phyloP scores from a whole-genome alignment of 2,888 invertebrate genomes.

The Megamerina dolium region DNA sequence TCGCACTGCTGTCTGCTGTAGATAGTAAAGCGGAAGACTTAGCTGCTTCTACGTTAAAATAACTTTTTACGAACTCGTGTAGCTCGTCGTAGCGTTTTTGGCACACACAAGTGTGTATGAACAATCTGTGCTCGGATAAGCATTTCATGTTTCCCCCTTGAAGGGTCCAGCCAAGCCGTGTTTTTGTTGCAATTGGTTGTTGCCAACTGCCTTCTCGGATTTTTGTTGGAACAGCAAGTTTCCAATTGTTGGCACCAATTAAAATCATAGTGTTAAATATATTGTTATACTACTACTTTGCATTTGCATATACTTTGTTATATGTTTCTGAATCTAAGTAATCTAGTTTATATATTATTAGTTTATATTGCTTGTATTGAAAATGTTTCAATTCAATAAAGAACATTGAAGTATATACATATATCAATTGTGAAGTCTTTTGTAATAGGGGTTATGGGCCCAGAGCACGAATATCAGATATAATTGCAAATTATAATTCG shows the following conservation, averaged over 20 bases:
- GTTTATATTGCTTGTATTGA: no score
- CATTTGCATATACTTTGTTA: no score
- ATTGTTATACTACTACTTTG: no score
- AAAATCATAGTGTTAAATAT: no score
- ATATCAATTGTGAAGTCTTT: no score
- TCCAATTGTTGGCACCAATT: constrained; percentile 11
- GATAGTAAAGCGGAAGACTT: constrained; percentile 5
- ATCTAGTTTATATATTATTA: no score
- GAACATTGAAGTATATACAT: no score
- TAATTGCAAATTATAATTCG: no score
- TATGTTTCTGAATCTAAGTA: no score
- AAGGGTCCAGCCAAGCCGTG: constrained; percentile 13
- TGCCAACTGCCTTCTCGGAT: constrained; percentile 8
- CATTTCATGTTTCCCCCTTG: neutral
- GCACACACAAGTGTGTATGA: constrained; percentile 11
- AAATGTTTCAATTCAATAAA: no score
- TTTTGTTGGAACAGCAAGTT: constrained; percentile 10
- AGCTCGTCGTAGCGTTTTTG: constrained; percentile 6
- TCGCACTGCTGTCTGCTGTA: constrained; percentile 10
- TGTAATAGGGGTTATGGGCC: no score
- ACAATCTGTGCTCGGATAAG: neutral
- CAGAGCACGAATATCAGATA: no score
- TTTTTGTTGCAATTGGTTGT: constrained; percentile 14
- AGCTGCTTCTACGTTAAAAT: constrained; percentile 4
- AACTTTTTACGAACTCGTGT: constrained; percentile 9